phyloP scores from a whole-genome alignment of 2,113 vertebrate genomes.

The Colossoma macropomum region DNA sequence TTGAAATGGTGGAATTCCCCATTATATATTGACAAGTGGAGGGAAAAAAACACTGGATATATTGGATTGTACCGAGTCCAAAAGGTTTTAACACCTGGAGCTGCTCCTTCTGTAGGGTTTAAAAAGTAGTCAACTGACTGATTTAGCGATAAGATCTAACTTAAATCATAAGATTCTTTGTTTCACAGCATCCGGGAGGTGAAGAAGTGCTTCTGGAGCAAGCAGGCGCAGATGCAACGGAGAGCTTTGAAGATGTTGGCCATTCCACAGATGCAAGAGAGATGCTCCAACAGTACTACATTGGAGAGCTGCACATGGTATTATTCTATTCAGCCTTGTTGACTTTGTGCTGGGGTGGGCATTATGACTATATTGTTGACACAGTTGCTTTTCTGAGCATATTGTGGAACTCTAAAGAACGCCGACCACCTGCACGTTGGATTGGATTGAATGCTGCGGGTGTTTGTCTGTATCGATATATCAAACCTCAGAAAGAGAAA shows the following conservation, averaged over 20 bases:
- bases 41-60: too few species aligned
- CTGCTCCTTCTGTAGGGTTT: not conserved
- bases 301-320: constrained; percentile 92
- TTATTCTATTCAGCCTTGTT: constrained; percentile 34
- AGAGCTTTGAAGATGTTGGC: constrained; percentile 95
- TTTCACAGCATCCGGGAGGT: constrained; percentile 89
- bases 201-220: constrained; percentile 94
- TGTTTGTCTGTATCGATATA: too few species aligned
- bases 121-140: not conserved
- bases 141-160: too few species aligned
- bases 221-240: constrained; percentile 88
- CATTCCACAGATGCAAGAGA: constrained; percentile 93
- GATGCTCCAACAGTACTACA: constrained; percentile 90
- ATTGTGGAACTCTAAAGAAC: too few species aligned
- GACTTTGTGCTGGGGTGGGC: not conserved
- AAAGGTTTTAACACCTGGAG: too few species aligned
- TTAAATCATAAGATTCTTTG: not conserved
- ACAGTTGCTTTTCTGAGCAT: too few species aligned
- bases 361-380: not conserved
- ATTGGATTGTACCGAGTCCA: too few species aligned
- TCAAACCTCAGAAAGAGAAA: too few species aligned
- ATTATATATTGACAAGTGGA: too few species aligned
- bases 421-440: too few species aligned
- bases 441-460: too few species aligned
- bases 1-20: too few species aligned